Percentiles rank a stretch among this genome's conserved stretches.
Evolutionary conservation across 1,140 invertebrate genomes (phyloP).

Genomic region (Bactericera cockerelli): DNA sequence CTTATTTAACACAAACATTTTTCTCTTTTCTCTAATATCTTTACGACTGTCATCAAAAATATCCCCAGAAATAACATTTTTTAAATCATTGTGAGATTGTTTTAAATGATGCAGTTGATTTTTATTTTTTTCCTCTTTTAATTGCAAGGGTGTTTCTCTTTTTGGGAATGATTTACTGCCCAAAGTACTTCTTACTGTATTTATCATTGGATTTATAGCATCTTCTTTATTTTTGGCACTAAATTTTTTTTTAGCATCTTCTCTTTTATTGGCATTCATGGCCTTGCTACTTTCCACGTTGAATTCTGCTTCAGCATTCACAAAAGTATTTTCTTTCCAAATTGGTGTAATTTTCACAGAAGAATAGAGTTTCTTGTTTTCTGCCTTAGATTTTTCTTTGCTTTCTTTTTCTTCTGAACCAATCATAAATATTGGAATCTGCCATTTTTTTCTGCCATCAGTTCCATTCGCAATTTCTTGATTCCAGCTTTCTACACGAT

Average conservation of each 20-base stretch:
- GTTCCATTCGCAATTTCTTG: neutral
- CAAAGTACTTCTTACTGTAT: neutral
- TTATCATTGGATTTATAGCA: neutral
- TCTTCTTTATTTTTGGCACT: neutral
- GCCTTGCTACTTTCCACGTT: neutral
- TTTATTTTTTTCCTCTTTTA: too few relatives aligned
- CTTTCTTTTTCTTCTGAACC: neutral
- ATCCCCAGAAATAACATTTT: too few relatives aligned
- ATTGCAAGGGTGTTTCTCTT: too few relatives aligned
- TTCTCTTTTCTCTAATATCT: neutral
- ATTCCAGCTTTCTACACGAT: neutral
- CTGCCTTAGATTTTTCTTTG: neutral
- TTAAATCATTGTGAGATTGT: too few relatives aligned
- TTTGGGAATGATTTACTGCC: too few relatives aligned
- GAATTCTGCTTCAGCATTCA: neutral
- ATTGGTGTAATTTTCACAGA: neutral
- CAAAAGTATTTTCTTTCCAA: neutral
- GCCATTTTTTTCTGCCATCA: neutral
- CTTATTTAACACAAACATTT: conserved; percentile 1
- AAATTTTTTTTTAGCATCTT: neutral
- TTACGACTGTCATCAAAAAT: neutral
- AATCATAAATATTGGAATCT: neutral
- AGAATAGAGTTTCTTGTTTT: neutral
- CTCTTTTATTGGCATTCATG: neutral
- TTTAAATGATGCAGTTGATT: too few relatives aligned